A percentile compares a stretch with the other conserved stretches of the same genome.
These are phyloP conservation scores for Serrognathus titanus DNA, from an alignment of 2,888 invertebrate species.

Conservation along the genomic window DNA sequence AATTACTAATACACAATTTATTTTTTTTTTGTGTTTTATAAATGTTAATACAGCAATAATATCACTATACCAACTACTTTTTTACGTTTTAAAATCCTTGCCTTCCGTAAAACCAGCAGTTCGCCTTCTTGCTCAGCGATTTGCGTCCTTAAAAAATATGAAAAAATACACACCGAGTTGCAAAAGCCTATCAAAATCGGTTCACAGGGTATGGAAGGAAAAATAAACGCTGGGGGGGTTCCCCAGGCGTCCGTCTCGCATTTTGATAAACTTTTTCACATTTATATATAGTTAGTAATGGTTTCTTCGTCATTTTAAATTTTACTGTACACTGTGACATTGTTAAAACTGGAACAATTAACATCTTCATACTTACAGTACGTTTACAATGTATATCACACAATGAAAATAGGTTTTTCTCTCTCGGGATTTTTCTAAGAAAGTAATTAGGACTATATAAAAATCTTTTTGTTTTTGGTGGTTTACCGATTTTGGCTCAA, in stretches of 20 bases:
- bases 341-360: not conserved
- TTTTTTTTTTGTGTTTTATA: conserved; percentile 18
- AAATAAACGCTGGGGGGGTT: not conserved
- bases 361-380: conserved; percentile 2
- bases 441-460: too few relatives aligned
- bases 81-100: conserved; percentile 1
- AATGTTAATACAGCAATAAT: conserved; percentile 24
- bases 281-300: not conserved
- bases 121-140: not conserved
- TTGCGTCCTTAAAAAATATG: conserved; percentile 1
- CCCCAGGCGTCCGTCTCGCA: not conserved
- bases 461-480: too few relatives aligned
- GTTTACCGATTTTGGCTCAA: too few relatives aligned
- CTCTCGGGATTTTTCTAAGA: too few relatives aligned
- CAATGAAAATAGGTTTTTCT: not conserved
- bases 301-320: not conserved
- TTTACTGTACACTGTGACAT: conserved; percentile 2
- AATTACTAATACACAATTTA: conserved; percentile 15
- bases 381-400: not conserved
- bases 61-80: conserved; percentile 20
- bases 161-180: conserved; percentile 1
- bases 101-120: not conserved
- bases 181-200: conserved; percentile 3
- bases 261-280: conserved; percentile 5
- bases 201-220: not conserved